phyloP scores from a whole-genome alignment of 2,113 vertebrate species.

The Panurus biarmicus region DNA sequence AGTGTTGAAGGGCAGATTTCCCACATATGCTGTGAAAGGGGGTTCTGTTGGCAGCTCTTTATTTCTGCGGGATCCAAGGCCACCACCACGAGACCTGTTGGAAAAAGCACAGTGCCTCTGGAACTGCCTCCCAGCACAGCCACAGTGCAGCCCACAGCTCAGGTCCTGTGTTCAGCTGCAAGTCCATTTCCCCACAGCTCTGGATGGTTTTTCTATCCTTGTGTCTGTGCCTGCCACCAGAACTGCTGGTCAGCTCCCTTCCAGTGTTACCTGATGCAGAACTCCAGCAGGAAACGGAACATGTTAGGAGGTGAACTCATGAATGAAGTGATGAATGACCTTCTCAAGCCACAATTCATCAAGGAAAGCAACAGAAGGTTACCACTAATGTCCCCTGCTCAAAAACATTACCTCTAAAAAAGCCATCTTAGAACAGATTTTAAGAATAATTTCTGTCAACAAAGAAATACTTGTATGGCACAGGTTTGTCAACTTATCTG shows the following conservation, averaged over 20 bases:
- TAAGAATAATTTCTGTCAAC: neutral
- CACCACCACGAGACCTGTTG: conserved; percentile 81
- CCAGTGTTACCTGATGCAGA: neutral
- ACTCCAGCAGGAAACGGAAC: neutral
- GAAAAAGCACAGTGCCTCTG: neutral
- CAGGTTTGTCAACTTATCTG: neutral
- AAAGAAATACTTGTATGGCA: neutral
- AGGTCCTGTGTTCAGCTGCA: neutral
- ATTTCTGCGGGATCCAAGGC: conserved; percentile 84
- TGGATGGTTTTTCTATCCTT: neutral
- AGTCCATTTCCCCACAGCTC: neutral
- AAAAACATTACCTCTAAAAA: neutral
- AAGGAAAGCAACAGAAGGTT: neutral
- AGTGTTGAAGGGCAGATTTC: conserved; percentile 94
- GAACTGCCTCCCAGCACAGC: neutral
- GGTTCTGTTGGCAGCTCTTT: conserved; percentile 96
- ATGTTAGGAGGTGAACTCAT: neutral
- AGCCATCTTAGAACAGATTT: neutral
- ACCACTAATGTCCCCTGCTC: neutral
- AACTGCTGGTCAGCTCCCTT: neutral
- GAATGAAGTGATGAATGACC: neutral
- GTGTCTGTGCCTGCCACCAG: neutral
- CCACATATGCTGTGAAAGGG: conserved; percentile 95
- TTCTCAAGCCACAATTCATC: neutral
- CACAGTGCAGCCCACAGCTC: accelerated